Conservation (phyloP, 2,113 vertebrate genomes). For the Cyprinodon brontotheroides region DNA sequence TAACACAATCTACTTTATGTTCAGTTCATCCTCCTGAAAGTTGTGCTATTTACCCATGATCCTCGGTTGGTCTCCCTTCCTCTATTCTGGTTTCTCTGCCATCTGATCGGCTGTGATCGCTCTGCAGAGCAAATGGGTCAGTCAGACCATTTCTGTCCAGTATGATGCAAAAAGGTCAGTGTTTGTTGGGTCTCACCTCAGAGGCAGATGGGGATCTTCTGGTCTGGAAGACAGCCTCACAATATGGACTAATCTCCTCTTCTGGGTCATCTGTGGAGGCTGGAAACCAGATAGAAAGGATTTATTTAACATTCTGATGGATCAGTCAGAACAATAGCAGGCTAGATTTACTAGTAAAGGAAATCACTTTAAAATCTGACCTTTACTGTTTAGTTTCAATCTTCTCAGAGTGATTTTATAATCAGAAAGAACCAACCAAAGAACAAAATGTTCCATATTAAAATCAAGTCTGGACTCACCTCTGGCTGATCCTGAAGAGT, state of each 20-base stretch:
- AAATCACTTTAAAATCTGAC: too few species aligned
- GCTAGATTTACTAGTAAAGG: too few species aligned
- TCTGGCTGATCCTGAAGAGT: slow-evolving; percentile 66
- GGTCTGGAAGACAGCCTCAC: slow-evolving; percentile 82
- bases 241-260: slow-evolving; percentile 84
- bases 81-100: slow-evolving; percentile 34
- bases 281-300: slow-evolving; percentile 10
- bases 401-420: too few species aligned
- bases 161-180: neutral
- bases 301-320: neutral
- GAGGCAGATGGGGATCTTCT: slow-evolving; percentile 35
- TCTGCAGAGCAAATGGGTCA: slow-evolving; percentile 39
- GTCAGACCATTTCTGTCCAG: neutral
- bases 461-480: slow-evolving; percentile 59
- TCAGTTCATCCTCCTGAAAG: too few species aligned
- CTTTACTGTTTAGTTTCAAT: too few species aligned
- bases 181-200: slow-evolving; percentile 73
- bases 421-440: too few species aligned
- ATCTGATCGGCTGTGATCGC: slow-evolving; percentile 42
- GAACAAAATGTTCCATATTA: too few species aligned
- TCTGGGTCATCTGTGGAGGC: slow-evolving; percentile 65
- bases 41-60: slow-evolving; percentile 68
- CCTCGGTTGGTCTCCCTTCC: slow-evolving; percentile 57
- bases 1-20: neutral
- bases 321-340: neutral